A percentile compares a stretch with the other conserved stretches of the same genome.
These are phyloP conservation scores for Benitochromis conjunctus DNA, from an alignment of 2,113 vertebrate genomes.

Conservation along the genomic window DNA sequence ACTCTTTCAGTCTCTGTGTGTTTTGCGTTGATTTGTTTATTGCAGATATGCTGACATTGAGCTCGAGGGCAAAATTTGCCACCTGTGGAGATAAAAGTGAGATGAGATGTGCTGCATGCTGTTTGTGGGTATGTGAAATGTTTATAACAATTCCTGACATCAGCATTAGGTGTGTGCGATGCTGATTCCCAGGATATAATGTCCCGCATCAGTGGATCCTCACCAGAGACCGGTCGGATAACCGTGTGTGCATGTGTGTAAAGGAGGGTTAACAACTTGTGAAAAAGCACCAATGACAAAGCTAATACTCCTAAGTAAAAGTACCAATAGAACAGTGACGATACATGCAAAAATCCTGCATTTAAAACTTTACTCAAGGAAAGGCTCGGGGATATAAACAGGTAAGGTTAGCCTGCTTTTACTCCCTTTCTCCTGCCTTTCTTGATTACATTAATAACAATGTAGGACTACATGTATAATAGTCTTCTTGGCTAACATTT, in stretches of 20 bases:
- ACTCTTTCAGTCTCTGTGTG: not conserved
- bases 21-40: constrained; percentile 37
- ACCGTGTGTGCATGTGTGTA: not conserved
- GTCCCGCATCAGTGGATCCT: constrained; percentile 15
- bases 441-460: not conserved
- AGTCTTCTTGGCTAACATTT: not conserved
- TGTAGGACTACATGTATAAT: not conserved
- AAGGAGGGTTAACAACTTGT: not conserved
- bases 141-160: constrained; percentile 51
- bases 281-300: not conserved
- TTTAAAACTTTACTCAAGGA: not conserved
- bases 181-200: constrained; percentile 49
- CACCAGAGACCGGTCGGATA: constrained; percentile 2
- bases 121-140: not conserved
- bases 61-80: constrained; percentile 44
- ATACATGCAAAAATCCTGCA: not conserved
- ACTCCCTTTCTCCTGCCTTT: not conserved
- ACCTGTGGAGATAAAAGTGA: constrained; percentile 64
- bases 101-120: constrained; percentile 38
- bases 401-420: not conserved
- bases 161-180: constrained; percentile 37
- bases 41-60: constrained; percentile 45
- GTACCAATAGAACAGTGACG: not conserved
- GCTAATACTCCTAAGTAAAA: not conserved
- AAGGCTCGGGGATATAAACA: not conserved